These are phyloP conservation scores for Aleiodes leptofemur DNA, from an alignment of 2,888 invertebrate genomes.

Conservation along the genomic window DNA sequence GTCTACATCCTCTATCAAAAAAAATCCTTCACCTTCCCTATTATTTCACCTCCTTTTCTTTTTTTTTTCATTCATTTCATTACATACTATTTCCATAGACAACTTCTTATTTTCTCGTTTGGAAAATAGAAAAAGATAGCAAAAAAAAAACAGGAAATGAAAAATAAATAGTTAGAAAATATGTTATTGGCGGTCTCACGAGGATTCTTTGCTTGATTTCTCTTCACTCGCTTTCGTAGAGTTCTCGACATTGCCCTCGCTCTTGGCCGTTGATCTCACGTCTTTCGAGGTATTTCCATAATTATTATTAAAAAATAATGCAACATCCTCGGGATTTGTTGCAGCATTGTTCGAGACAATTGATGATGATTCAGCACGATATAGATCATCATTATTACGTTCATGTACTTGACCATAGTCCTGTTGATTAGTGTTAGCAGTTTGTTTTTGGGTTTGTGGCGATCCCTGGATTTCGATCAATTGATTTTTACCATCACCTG, in stretches of 20 bases:
- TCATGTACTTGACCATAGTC: slow-evolving; percentile 34
- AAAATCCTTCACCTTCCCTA: slow-evolving; percentile 3
- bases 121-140: not conserved
- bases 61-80: slow-evolving; percentile 25
- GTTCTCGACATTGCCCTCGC: slow-evolving; percentile 52
- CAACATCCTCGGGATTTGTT: slow-evolving; percentile 59
- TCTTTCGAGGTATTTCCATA: slow-evolving; percentile 63
- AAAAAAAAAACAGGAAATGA: slow-evolving; percentile 16
- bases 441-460: slow-evolving; percentile 58
- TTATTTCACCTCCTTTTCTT: not conserved
- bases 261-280: slow-evolving; percentile 58
- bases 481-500: slow-evolving; percentile 65
- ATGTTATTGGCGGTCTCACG: slow-evolving; percentile 42
- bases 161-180: slow-evolving; percentile 33
- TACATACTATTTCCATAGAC: no score
- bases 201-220: slow-evolving; percentile 48
- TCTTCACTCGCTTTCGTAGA: slow-evolving; percentile 37
- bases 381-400: slow-evolving; percentile 12
- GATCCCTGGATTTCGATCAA: slow-evolving; percentile 63
- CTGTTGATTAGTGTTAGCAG: slow-evolving; percentile 60
- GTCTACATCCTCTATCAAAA: slow-evolving; percentile 33
- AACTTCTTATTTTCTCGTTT: no score
- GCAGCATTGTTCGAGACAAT: slow-evolving; percentile 27
- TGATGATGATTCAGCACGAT: slow-evolving; percentile 2
- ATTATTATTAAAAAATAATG: slow-evolving; percentile 67